A percentile compares a stretch with the other conserved stretches of the same genome.
Conservation (phyloP, 2,113 vertebrate genomes). For the Atractosteus spatula region DNA sequence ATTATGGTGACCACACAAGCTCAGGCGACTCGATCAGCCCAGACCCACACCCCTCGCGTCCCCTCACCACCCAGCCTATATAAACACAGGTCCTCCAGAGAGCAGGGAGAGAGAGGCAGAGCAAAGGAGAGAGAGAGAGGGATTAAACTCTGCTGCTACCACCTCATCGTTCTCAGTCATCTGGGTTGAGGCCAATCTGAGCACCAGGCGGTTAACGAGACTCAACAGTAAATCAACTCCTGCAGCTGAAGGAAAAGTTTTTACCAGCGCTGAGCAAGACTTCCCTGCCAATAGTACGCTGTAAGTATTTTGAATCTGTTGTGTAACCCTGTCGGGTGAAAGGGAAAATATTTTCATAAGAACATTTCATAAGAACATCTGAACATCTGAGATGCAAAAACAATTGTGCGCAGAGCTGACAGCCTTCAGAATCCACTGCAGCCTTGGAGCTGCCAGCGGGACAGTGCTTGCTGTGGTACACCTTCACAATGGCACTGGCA, state of each 20-base stretch:
- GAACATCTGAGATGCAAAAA: constrained; percentile 4
- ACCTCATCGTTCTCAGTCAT: neutral
- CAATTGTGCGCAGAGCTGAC: constrained; percentile 34
- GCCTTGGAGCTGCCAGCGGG: neutral
- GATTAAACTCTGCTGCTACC: neutral
- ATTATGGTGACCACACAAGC: constrained; percentile 28
- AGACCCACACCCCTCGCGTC: constrained; percentile 34
- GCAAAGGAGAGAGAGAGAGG: constrained; percentile 18
- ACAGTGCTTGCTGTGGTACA: neutral
- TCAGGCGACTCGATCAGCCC: constrained; percentile 27
- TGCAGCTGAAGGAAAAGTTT: neutral
- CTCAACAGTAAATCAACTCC: neutral
- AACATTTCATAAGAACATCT: neutral
- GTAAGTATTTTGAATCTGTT: constrained; percentile 41
- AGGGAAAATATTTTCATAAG: neutral
- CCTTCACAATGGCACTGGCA: constrained; percentile 16
- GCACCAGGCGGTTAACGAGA: neutral
- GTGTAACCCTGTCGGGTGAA: constrained; percentile 24
- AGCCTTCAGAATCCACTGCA: constrained; percentile 1
- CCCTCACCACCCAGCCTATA: constrained; percentile 26
- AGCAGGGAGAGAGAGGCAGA: constrained; percentile 16
- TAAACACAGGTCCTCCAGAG: constrained; percentile 28
- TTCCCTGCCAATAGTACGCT: neutral
- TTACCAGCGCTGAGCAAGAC: neutral
- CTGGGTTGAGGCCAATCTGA: constrained; percentile 12